phyloP scores from a whole-genome alignment of 1,140 invertebrate genomes.

The Pseudomyrmex gracilis region DNA sequence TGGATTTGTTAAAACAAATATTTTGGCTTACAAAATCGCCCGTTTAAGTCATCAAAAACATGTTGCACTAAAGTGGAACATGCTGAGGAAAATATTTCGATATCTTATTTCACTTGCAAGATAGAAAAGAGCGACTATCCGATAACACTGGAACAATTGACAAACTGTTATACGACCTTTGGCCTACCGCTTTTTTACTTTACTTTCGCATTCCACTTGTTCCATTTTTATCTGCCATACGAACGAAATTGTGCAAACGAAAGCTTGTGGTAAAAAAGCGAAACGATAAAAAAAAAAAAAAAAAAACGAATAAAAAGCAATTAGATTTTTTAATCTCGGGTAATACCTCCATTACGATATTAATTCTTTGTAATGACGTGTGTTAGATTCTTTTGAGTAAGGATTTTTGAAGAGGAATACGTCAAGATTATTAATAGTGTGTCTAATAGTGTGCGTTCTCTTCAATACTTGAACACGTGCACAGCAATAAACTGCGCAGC shows the following conservation, averaged over 20 bases:
- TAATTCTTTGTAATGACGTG: background rate
- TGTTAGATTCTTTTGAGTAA: background rate
- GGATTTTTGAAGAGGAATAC: background rate
- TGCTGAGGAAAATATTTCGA: background rate
- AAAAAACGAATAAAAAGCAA: background rate
- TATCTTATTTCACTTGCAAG: no score
- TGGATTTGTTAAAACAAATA: background rate
- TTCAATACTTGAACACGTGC: conserved; percentile 9
- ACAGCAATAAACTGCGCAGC: conserved; percentile 9
- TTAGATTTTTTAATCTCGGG: background rate
- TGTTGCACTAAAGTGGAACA: no score
- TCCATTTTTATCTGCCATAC: conserved; percentile 10
- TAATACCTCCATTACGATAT: background rate
- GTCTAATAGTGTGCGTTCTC: no score
- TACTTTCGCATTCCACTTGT: background rate
- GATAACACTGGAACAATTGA: conserved; percentile 16
- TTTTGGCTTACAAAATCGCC: no score
- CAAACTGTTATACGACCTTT: conserved; percentile 1
- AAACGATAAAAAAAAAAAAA: background rate
- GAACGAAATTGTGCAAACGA: background rate
- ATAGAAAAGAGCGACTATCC: background rate
- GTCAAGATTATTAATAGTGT: background rate
- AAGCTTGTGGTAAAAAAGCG: background rate
- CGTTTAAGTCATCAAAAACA: no score
- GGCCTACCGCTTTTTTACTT: conserved; percentile 28